A percentile compares a stretch with the other conserved stretches of the same genome.
Evolutionary conservation across 1,140 invertebrate genomes (phyloP).

Genomic region (Leptinotarsa undecemlineata): DNA sequence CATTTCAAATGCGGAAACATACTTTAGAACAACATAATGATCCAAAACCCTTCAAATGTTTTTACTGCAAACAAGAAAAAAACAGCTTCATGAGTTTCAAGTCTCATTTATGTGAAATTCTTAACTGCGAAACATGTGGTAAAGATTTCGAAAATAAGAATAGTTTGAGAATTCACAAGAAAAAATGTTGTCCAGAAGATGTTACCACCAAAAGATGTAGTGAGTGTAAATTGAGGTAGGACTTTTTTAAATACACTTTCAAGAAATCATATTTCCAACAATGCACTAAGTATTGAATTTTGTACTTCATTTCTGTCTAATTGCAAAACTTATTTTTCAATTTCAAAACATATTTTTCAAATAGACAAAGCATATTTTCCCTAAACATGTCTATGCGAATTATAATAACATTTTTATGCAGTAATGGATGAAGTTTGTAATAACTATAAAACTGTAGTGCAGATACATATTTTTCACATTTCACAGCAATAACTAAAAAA

Average conservation of each 20-base stretch:
- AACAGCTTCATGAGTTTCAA: background rate
- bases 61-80: background rate
- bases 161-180: background rate
- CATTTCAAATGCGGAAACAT: background rate
- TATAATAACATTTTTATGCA: too few relatives aligned
- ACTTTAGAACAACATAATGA: background rate
- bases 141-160: background rate
- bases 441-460: too few relatives aligned
- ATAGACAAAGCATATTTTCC: too few relatives aligned
- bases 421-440: too few relatives aligned
- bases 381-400: too few relatives aligned
- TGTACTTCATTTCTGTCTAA: too few relatives aligned
- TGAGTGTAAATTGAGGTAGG: background rate
- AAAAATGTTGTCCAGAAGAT: background rate
- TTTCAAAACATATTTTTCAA: too few relatives aligned
- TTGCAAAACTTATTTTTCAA: too few relatives aligned
- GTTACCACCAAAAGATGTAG: background rate
- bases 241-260: background rate
- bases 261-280: background rate
- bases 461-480: too few relatives aligned
- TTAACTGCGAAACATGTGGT: background rate
- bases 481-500: too few relatives aligned
- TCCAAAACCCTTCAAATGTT: slow-evolving; percentile 2
- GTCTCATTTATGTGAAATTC: background rate
- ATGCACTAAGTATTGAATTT: background rate